phyloP scores from a whole-genome alignment of 2,888 invertebrate species.

The Drosophila maculinotata region DNA sequence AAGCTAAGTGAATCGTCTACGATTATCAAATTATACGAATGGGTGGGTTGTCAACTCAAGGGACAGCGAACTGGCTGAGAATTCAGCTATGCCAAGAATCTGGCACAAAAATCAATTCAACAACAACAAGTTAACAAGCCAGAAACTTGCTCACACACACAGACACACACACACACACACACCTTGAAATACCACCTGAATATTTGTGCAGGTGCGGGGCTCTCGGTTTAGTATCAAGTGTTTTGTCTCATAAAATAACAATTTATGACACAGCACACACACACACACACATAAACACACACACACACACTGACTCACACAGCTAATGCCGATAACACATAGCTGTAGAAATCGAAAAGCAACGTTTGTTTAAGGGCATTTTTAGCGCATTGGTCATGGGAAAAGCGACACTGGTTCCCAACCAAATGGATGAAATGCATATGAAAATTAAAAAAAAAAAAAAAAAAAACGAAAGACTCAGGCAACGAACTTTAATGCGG shows the following conservation, averaged over 20 bases:
- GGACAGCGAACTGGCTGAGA: constrained; percentile 17
- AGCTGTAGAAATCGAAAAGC: constrained; percentile 52
- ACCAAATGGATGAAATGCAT: constrained; percentile 31
- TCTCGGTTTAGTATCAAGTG: constrained; percentile 27
- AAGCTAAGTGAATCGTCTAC: background rate
- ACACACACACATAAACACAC: too few relatives aligned
- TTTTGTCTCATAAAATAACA: constrained; percentile 38
- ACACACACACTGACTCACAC: constrained; percentile 5
- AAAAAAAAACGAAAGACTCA: constrained; percentile 37
- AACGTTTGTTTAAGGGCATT: constrained; percentile 17
- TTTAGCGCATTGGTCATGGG: constrained; percentile 56
- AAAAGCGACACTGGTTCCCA: constrained; percentile 24
- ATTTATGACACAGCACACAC: constrained; percentile 47
- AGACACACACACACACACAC: constrained; percentile 18
- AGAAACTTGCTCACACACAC: constrained; percentile 42
- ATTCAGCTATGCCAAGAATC: constrained; percentile 69
- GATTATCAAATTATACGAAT: constrained; percentile 13
- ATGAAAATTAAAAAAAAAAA: constrained; percentile 15
- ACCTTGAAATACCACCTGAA: constrained; percentile 18
- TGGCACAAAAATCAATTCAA: constrained; percentile 50
- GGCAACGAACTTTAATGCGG: constrained; percentile 34
- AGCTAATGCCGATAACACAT: background rate
- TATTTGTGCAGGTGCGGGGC: constrained; percentile 58
- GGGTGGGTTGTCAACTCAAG: constrained; percentile 39
- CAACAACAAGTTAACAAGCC: constrained; percentile 23